These are phyloP conservation scores for Gymnobelideus leadbeateri DNA, from an alignment of 2,113 vertebrate genomes.

Conservation along the genomic window DNA sequence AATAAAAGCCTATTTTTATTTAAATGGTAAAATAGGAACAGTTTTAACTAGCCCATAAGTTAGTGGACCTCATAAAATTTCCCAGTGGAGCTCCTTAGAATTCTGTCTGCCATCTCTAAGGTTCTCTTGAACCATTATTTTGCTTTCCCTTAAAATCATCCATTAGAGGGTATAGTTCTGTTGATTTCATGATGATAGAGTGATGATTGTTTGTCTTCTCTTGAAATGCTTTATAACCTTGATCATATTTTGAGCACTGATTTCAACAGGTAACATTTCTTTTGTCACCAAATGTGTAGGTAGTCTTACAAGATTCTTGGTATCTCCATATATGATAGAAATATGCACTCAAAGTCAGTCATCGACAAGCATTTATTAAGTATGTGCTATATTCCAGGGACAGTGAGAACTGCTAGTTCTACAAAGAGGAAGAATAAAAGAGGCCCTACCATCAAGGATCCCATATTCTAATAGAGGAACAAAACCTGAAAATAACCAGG, in stretches of 20 bases:
- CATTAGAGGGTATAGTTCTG: not conserved
- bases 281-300: not conserved
- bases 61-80: not conserved
- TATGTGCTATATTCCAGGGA: too few species aligned
- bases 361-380: too few species aligned
- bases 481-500: too few species aligned
- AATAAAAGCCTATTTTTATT: not conserved
- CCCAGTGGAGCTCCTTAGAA: conserved; percentile 16
- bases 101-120: not conserved
- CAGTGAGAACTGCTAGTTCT: too few species aligned
- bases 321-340: conserved; percentile 7
- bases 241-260: conserved; percentile 23
- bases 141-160: conserved; percentile 37
- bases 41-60: not conserved
- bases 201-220: conserved; percentile 20
- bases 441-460: too few species aligned
- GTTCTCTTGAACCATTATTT: conserved; percentile 16
- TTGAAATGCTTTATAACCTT: not conserved
- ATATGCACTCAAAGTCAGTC: not conserved
- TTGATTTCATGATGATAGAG: too few species aligned
- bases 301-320: not conserved
- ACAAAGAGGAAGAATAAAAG: too few species aligned
- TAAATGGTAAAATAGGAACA: not conserved
- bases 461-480: too few species aligned
- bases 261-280: conserved; percentile 49